Evolutionary conservation across 2,888 invertebrate genomes (phyloP).

Genomic region (Cistogaster globosa): DNA sequence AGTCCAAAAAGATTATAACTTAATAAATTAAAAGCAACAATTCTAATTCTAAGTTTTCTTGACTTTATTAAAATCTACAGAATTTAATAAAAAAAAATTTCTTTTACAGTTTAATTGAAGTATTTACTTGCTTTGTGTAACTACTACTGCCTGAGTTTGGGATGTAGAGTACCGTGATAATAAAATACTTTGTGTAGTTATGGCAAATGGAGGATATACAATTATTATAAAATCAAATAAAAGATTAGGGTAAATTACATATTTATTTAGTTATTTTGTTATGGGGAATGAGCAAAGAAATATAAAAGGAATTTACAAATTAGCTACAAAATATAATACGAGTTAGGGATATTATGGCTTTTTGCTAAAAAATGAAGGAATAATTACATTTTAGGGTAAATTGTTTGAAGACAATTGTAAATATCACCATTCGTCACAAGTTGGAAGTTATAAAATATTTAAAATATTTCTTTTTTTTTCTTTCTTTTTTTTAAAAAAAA

Average conservation of each 20-base stretch:
- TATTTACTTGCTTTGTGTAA: background rate
- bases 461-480: too few relatives aligned
- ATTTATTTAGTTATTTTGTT: constrained; percentile 39
- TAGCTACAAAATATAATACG: constrained; percentile 36
- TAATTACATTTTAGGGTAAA: constrained; percentile 14
- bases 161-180: constrained; percentile 3
- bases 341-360: background rate
- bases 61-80: background rate
- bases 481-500: too few relatives aligned
- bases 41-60: background rate
- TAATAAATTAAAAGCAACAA: background rate
- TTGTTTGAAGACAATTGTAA: background rate
- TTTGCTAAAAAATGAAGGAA: constrained; percentile 14
- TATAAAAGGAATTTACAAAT: constrained; percentile 65
- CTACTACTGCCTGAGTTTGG: background rate
- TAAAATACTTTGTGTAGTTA: background rate
- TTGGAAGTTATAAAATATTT: too few relatives aligned
- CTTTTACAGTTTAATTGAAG: background rate
- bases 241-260: constrained; percentile 66
- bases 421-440: too few relatives aligned
- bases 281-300: constrained; percentile 25
- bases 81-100: background rate
- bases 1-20: background rate
- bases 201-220: constrained; percentile 30
- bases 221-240: constrained; percentile 60